Percentiles rank a stretch among this genome's conserved stretches.
Evolutionary conservation across 2,113 vertebrate genomes (phyloP).

Genomic region (Grus americana): DNA sequence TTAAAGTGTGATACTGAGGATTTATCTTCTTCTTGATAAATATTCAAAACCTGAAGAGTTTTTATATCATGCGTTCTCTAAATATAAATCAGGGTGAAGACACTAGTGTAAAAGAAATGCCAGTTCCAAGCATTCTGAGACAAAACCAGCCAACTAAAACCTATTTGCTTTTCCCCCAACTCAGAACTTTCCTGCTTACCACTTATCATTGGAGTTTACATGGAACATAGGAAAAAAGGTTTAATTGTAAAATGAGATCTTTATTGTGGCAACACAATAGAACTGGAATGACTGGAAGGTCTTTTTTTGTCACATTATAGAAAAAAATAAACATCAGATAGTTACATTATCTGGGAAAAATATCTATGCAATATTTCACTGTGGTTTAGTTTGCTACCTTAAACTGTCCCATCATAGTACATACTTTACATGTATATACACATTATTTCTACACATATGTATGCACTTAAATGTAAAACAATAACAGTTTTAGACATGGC

Average conservation of each 20-base stretch:
- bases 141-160: background rate
- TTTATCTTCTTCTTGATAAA: slow-evolving; percentile 12
- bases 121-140: background rate
- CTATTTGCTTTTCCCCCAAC: background rate
- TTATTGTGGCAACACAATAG: background rate
- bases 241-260: background rate
- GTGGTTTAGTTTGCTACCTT: background rate
- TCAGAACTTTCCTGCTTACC: background rate
- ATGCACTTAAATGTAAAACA: background rate
- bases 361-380: background rate
- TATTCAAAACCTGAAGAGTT: background rate
- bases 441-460: background rate
- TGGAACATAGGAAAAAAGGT: background rate
- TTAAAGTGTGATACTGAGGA: background rate
- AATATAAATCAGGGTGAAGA: background rate
- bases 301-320: background rate
- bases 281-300: background rate
- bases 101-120: background rate
- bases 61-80: background rate
- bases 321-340: background rate
- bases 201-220: background rate
- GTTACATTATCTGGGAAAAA: background rate
- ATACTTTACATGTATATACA: background rate
- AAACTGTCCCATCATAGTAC: background rate
- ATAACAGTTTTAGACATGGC: background rate